phyloP scores from a whole-genome alignment of 2,113 vertebrate species.

The Carlito syrichta region DNA sequence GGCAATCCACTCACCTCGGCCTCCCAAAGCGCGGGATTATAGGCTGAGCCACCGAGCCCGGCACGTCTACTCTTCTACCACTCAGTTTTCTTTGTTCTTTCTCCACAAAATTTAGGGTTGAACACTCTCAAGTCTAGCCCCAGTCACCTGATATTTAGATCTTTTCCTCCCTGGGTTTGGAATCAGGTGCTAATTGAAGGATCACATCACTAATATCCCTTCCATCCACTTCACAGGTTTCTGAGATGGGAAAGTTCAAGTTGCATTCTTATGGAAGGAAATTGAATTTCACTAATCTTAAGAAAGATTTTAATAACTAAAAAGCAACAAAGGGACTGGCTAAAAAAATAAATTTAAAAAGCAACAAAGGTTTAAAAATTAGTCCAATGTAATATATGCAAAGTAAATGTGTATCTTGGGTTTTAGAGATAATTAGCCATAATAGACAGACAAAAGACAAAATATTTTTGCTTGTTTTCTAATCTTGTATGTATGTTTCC shows the following conservation, averaged over 20 bases:
- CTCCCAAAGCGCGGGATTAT: too few relatives aligned
- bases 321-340: background rate
- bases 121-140: background rate
- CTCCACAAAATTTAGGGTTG: fast-evolving
- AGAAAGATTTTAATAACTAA: background rate
- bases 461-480: background rate
- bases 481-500: background rate
- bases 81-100: background rate
- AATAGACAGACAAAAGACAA: too few relatives aligned
- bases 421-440: background rate
- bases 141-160: fast-evolving
- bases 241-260: fast-evolving
- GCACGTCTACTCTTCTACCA: fast-evolving
- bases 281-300: background rate
- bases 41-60: too few relatives aligned
- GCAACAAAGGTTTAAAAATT: background rate
- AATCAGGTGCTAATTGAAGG: background rate
- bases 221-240: background rate
- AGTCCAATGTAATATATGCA: too few relatives aligned
- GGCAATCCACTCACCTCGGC: too few relatives aligned
- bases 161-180: background rate
- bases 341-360: background rate
- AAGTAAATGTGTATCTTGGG: background rate
- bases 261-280: background rate
- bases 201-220: fast-evolving